Evolutionary conservation across 2,888 invertebrate species (phyloP).

Genomic region (Tipula vernalis): DNA sequence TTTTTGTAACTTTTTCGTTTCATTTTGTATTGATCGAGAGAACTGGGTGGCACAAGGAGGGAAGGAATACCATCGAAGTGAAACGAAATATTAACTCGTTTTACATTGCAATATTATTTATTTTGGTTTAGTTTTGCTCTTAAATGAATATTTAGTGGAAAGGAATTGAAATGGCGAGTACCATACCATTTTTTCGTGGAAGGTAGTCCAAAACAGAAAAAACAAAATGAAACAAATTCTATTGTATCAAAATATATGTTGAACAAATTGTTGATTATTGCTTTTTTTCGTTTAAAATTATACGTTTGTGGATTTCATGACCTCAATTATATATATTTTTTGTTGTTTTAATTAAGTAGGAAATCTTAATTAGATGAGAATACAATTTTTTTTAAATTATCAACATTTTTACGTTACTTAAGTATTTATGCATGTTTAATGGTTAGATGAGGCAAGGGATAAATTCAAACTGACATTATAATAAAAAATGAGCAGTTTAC

Average conservation of each 20-base stretch:
- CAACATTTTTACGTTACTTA: not conserved
- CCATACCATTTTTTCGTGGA: not conserved
- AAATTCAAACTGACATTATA: not conserved
- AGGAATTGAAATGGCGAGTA: not conserved
- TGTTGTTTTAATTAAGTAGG: not conserved
- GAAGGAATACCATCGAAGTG: not conserved
- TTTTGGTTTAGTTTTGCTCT: not conserved
- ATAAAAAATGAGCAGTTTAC: not conserved
- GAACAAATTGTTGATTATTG: not conserved
- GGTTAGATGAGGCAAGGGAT: not conserved
- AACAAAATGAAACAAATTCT: no score
- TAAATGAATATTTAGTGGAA: not conserved
- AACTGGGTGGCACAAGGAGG: not conserved
- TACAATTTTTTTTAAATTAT: not conserved
- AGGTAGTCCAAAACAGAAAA: not conserved
- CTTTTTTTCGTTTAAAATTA: not conserved
- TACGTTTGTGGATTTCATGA: not conserved
- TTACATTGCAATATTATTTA: not conserved
- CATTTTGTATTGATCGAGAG: not conserved
- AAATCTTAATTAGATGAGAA: not conserved
- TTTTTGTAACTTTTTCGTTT: not conserved
- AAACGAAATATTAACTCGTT: not conserved
- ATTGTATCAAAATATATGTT: not conserved
- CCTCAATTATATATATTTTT: not conserved
- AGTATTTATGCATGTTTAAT: not conserved